These are phyloP conservation scores for Zaprionus inermis DNA, from an alignment of 1,140 invertebrate genomes.

Conservation along the genomic window DNA sequence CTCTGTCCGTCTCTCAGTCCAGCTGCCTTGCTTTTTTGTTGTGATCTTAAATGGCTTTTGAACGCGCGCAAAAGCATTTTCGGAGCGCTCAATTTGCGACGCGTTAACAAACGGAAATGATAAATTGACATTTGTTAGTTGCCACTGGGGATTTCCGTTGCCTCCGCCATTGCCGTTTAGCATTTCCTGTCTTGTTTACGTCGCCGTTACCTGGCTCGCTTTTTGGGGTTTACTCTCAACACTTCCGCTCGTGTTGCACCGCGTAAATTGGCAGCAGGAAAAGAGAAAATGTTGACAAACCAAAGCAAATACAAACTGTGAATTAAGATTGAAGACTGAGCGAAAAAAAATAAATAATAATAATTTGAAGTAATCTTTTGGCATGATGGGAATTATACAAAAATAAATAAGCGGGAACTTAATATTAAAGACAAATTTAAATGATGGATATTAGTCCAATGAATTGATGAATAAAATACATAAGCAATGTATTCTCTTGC, in stretches of 20 bases:
- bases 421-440: no score
- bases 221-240: slow-evolving; percentile 11
- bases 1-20: slow-evolving; percentile 17
- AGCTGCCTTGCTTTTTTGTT: slow-evolving; percentile 11
- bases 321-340: slow-evolving; percentile 4
- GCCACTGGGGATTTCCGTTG: slow-evolving; percentile 48
- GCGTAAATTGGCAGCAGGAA: slow-evolving; percentile 4
- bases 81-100: slow-evolving; percentile 65
- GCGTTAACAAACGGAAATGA: slow-evolving; percentile 70
- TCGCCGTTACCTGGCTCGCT: slow-evolving; percentile 32
- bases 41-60: slow-evolving; percentile 64
- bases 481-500: no score
- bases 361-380: no score
- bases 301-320: neutral
- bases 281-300: neutral
- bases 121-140: slow-evolving; percentile 72
- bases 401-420: no score
- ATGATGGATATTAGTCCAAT: no score
- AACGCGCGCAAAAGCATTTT: slow-evolving; percentile 63
- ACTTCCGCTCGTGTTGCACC: slow-evolving; percentile 43
- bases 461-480: no score
- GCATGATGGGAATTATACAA: no score
- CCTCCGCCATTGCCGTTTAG: slow-evolving; percentile 37
- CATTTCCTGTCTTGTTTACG: slow-evolving; percentile 41
- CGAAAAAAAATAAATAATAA: no score